phyloP scores from a whole-genome alignment of 2,113 vertebrate species.

The Dromaius novaehollandiae region DNA sequence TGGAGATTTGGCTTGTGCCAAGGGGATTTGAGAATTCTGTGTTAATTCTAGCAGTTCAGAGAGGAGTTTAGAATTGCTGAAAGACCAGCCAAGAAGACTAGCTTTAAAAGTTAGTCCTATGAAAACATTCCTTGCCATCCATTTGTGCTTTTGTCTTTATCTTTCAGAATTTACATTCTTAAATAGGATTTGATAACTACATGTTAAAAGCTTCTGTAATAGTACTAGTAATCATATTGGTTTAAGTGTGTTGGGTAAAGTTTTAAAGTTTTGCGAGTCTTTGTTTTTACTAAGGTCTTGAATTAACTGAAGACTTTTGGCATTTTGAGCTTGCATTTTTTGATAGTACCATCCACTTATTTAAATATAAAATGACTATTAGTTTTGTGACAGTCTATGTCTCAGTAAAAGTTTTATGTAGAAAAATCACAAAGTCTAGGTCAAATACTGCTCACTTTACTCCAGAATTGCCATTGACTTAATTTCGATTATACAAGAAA shows the following conservation, averaged over 20 bases:
- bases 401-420: background rate
- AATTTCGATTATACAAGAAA: background rate
- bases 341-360: background rate
- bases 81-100: background rate
- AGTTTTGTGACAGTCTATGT: background rate
- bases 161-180: background rate
- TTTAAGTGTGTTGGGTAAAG: background rate
- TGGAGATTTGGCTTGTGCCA: background rate
- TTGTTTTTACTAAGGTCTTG: background rate
- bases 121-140: background rate
- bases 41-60: conserved; percentile 68
- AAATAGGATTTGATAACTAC: background rate
- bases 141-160: background rate
- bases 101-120: background rate
- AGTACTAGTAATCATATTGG: background rate
- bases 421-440: background rate
- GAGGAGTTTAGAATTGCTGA: conserved; percentile 54
- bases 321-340: background rate
- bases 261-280: background rate
- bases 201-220: background rate
- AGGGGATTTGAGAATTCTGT: conserved; percentile 27
- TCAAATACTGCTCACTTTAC: background rate
- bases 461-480: background rate
- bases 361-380: background rate
- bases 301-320: background rate